Evolutionary conservation across 2,797 vertebrate species (phyloP), one percentile per base, ranked within the genome.

Genomic region (Gambusia yucatana): DNA sequence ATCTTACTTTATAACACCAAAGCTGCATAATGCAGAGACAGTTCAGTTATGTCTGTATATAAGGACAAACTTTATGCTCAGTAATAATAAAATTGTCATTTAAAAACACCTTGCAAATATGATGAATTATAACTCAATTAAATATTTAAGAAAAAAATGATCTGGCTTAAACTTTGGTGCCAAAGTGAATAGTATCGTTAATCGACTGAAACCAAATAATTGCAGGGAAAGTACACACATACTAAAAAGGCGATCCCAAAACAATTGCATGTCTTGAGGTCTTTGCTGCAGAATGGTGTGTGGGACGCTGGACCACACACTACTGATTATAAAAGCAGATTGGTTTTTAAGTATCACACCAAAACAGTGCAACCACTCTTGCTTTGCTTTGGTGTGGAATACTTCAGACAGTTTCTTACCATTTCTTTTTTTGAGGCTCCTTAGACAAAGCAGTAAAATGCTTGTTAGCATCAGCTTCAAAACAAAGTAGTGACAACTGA

Each of bases 1-100:
- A 46, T 36, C 73, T 46, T 84, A 50, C 72, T 65, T 82, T 28
- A 47, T 39, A 16, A 25, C 55, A 52, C 14, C 28, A 36, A 78
- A 55, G 50, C 7, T n/a, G 46, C 14, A 50, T 55, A 72, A 73
- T 63, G 7, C 13, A 28, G 0, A 50, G 10, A 67, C 30, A 47
- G 13, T 22, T 57, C 39, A 48, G 4, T 10, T 36, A 47, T 48
- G 52, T 10, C 25, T 3, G 8, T 10, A 43, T 9, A 2, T 9
- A 28, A 39, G 10, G 25, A 16, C 47, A 25, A 55, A 75, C 0
- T 44, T 43, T 43, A 17, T 14, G 25, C 36, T 8, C 30, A n/a
- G 22, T 44, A 13, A 59, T 20, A 30, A 4, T 30, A 36, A 63
- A 46, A 33, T 8, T 0, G 5, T 20, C 25, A 43, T 17, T 17